phyloP scores from a whole-genome alignment of 1,140 invertebrate genomes.

The Euura saliciscinereae region DNA sequence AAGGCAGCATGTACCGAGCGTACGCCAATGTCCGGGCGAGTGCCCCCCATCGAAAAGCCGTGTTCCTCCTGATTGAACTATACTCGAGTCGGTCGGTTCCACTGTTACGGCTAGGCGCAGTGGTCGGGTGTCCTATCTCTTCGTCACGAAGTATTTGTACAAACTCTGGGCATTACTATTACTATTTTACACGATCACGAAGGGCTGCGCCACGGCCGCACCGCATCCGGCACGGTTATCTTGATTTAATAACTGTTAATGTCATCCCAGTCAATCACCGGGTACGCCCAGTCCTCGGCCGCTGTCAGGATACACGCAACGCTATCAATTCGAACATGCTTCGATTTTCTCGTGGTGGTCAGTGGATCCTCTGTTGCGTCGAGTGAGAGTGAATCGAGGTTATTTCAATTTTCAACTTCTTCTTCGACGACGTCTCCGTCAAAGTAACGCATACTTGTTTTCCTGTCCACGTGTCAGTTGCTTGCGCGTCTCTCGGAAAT shows the following conservation, averaged over 20 bases:
- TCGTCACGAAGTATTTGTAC: slow-evolving; percentile 31
- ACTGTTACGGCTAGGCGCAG: not conserved
- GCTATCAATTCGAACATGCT: slow-evolving; percentile 28
- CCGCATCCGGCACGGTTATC: slow-evolving; percentile 30
- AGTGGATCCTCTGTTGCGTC: not conserved
- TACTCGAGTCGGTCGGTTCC: slow-evolving; percentile 14
- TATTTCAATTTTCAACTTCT: slow-evolving; percentile 13
- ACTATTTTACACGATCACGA: slow-evolving; percentile 29
- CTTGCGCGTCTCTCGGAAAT: not conserved
- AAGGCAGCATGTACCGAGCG: slow-evolving; percentile 15
- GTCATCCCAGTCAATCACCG: slow-evolving; percentile 36
- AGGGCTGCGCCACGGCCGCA: slow-evolving; percentile 15
- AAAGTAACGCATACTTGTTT: too few species aligned
- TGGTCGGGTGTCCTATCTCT: slow-evolving; percentile 13
- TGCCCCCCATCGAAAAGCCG: slow-evolving; percentile 11
- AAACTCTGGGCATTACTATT: slow-evolving; percentile 27
- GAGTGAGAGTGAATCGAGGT: not conserved
- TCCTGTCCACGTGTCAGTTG: too few species aligned
- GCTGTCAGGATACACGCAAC: slow-evolving; percentile 8
- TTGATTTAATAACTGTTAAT: slow-evolving; percentile 50
- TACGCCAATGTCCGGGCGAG: slow-evolving; percentile 33
- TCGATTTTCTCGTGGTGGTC: slow-evolving; percentile 11
- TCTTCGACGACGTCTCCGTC: slow-evolving; percentile 46
- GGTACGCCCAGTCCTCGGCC: not conserved
- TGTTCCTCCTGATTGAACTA: slow-evolving; percentile 42